Evolutionary conservation across 2,888 invertebrate species (phyloP).

Genomic region (Ethmia dodecea): DNA sequence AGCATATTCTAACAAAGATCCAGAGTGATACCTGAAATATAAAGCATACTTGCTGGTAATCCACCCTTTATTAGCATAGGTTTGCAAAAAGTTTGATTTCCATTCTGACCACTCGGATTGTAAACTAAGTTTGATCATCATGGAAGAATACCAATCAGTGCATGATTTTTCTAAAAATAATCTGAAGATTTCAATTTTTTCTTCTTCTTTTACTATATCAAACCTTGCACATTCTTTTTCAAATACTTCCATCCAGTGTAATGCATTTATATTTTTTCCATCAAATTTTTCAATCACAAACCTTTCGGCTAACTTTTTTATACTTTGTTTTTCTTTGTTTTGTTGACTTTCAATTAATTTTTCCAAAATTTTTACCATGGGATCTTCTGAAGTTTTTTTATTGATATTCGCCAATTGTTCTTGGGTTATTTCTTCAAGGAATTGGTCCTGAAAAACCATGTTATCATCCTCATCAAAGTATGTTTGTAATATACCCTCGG

Average conservation of each 20-base stretch:
- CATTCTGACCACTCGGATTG: slow-evolving; percentile 21
- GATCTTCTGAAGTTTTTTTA: no score
- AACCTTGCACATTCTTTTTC: slow-evolving; percentile 26
- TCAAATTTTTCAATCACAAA: slow-evolving; percentile 29
- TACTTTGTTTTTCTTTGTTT: slow-evolving; percentile 11
- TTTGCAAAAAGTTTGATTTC: slow-evolving; percentile 23
- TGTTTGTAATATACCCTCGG: no score
- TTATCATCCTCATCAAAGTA: no score
- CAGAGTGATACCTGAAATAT: slow-evolving; percentile 22
- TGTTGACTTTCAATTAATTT: no score
- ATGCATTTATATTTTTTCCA: slow-evolving; percentile 20
- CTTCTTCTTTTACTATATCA: slow-evolving; percentile 17
- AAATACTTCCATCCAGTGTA: slow-evolving; percentile 26
- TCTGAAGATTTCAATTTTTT: slow-evolving; percentile 25
- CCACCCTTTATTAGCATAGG: slow-evolving; percentile 27
- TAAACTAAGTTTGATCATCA: slow-evolving; percentile 20
- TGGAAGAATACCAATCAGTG: slow-evolving; percentile 20
- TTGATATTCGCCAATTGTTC: no score
- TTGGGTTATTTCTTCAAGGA: no score
- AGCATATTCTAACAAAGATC: slow-evolving; percentile 29
- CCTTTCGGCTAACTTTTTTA: slow-evolving; percentile 22
- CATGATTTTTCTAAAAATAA: slow-evolving; percentile 24
- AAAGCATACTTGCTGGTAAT: slow-evolving; percentile 21
- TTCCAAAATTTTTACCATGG: no score
- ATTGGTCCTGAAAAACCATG: no score